phyloP scores from a whole-genome alignment of 92 coral and sea anemone genomes.

The Meandrina meandrites region DNA sequence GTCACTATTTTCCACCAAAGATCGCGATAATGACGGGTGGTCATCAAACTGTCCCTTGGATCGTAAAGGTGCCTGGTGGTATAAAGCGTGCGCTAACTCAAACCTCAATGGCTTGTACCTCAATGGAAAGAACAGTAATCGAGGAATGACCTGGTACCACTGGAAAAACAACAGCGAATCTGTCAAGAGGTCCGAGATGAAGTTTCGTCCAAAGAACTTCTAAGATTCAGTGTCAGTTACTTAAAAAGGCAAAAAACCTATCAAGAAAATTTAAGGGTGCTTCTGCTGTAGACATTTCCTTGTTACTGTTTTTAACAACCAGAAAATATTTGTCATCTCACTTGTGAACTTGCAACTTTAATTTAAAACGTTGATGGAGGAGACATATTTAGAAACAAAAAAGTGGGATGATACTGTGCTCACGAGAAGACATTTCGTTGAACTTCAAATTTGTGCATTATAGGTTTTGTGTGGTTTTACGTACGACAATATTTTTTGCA shows the following conservation, averaged over 20 bases:
- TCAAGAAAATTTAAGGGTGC: neutral
- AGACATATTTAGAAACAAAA: too few species aligned
- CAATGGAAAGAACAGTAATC: neutral
- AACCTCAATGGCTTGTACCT: neutral
- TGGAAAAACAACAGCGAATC: neutral
- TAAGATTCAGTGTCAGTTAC: neutral
- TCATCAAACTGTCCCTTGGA: neutral
- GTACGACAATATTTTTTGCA: too few species aligned
- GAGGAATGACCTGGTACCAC: neutral
- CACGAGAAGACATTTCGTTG: too few species aligned
- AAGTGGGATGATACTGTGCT: too few species aligned
- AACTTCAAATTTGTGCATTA: too few species aligned
- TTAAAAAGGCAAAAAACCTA: neutral
- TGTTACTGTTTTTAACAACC: too few species aligned
- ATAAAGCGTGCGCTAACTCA: neutral
- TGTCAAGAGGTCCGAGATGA: slow-evolving; percentile 4
- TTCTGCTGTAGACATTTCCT: too few species aligned
- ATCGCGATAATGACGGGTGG: neutral
- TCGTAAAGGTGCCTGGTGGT: neutral
- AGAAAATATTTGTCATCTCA: too few species aligned
- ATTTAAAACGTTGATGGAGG: too few species aligned
- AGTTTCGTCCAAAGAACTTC: neutral
- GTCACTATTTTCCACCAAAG: neutral
- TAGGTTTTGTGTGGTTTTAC: too few species aligned
- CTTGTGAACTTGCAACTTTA: too few species aligned